Conservation (phyloP, 1,140 invertebrate species). For the Panagrolaimus sp. region DNA sequence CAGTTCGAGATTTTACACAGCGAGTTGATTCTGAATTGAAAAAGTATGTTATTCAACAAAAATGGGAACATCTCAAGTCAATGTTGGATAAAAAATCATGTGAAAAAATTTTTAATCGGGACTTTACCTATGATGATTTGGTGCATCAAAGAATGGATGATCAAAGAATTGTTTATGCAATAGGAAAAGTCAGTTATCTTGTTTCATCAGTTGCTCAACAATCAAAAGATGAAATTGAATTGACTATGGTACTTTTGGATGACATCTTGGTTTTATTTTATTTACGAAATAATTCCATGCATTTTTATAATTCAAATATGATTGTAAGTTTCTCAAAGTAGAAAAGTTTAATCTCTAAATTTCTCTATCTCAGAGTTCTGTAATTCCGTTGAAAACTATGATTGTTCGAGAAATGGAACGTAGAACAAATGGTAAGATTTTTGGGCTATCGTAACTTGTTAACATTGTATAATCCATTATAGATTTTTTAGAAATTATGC, state of each 20-base stretch:
- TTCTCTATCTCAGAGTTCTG: constrained; percentile 24
- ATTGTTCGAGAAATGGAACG: constrained; percentile 36
- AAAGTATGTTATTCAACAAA: constrained; percentile 30
- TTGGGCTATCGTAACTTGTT: too few relatives aligned
- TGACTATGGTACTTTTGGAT: constrained; percentile 38
- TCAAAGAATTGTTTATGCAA: background rate
- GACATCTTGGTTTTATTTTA: constrained; percentile 40
- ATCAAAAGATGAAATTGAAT: background rate
- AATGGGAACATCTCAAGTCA: constrained; percentile 36
- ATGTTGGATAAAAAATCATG: constrained; percentile 30
- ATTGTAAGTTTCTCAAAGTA: too few relatives aligned
- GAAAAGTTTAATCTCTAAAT: too few relatives aligned
- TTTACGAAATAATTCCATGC: background rate
- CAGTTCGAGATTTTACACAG: constrained; percentile 39
- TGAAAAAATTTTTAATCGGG: constrained; percentile 29
- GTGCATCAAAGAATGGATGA: too few relatives aligned
- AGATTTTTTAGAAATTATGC: background rate
- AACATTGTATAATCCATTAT: too few relatives aligned
- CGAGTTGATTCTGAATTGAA: constrained; percentile 38
- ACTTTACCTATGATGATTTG: constrained; percentile 14
- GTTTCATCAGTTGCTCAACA: background rate
- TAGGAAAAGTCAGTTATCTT: background rate
- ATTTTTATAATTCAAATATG: constrained; percentile 2
- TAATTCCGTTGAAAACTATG: constrained; percentile 30
- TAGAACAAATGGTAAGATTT: too few relatives aligned